Percentiles rank a stretch among this genome's conserved stretches.
Evolutionary conservation across 2,113 vertebrate species (phyloP).

Genomic region (Furnarius figulus): DNA sequence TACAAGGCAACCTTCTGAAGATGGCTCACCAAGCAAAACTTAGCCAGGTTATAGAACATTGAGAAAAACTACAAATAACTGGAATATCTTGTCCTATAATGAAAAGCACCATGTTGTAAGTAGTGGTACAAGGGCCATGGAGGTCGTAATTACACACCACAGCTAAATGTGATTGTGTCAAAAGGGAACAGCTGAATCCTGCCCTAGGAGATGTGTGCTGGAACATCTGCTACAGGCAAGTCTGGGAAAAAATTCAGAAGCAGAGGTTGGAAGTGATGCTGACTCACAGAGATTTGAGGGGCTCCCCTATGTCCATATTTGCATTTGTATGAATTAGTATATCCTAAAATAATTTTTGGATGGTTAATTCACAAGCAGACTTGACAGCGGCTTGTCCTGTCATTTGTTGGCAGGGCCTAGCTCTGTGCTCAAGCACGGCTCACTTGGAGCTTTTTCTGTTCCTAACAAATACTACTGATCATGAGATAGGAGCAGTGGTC

Average conservation of each 20-base stretch:
- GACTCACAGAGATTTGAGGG: neutral
- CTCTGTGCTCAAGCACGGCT: neutral
- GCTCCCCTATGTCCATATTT: neutral
- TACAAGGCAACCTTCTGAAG: neutral
- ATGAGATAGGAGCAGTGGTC: neutral
- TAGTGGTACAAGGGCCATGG: neutral
- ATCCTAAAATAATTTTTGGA: neutral
- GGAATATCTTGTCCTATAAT: neutral
- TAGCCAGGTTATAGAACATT: neutral
- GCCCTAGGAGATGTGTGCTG: neutral
- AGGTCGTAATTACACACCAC: neutral
- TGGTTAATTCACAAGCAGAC: neutral
- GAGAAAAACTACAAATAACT: neutral
- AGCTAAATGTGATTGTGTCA: neutral
- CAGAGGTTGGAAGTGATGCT: neutral
- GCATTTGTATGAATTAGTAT: neutral
- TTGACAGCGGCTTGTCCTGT: neutral
- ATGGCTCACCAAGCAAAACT: neutral
- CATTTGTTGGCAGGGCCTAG: neutral
- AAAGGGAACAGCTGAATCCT: neutral
- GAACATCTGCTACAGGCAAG: neutral
- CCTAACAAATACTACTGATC: neutral
- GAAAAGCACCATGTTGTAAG: neutral
- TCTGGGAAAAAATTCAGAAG: neutral
- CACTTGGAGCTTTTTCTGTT: neutral